Conservation (phyloP, 2,888 invertebrate genomes). For the Neelides folsomi region DNA sequence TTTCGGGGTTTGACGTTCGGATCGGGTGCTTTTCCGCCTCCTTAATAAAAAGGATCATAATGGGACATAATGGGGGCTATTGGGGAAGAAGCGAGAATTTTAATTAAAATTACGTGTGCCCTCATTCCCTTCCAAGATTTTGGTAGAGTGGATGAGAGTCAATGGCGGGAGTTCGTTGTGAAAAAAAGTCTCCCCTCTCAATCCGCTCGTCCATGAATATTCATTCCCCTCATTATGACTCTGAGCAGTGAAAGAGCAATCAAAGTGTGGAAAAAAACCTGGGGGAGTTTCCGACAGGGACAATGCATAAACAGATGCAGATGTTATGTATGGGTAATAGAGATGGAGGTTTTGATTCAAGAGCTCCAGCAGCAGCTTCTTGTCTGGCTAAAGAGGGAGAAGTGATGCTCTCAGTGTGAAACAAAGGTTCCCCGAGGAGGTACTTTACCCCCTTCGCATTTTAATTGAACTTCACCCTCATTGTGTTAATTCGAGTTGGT, state of each 20-base stretch:
- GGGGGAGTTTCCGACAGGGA: background rate
- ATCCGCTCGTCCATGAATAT: constrained; percentile 22
- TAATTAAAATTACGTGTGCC: constrained; percentile 33
- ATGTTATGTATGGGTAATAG: background rate
- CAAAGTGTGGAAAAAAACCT: background rate
- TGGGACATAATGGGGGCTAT: constrained; percentile 8
- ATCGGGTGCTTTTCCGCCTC: constrained; percentile 13
- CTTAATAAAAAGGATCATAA: constrained; percentile 1
- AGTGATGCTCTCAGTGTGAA: constrained; percentile 25
- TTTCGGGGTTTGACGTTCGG: constrained; percentile 11
- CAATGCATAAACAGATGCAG: background rate
- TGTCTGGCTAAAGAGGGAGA: background rate
- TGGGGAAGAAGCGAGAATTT: constrained; percentile 20
- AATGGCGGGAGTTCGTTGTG: too few relatives aligned
- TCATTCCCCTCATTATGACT: constrained; percentile 13
- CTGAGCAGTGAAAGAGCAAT: too few relatives aligned
- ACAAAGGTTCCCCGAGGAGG: constrained; percentile 30
- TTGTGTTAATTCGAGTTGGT: constrained; percentile 7
- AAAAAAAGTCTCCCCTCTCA: constrained; percentile 5
- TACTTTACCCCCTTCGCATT: constrained; percentile 24
- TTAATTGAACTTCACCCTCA: constrained; percentile 29
- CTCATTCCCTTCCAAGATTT: constrained; percentile 31
- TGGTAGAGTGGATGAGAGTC: constrained; percentile 17
- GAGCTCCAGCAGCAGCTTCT: background rate
- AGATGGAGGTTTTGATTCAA: background rate